A percentile compares a stretch with the other conserved stretches of the same genome.
These are phyloP conservation scores for Leuctra nigra DNA, from an alignment of 2,888 invertebrate genomes.

Conservation along the genomic window DNA sequence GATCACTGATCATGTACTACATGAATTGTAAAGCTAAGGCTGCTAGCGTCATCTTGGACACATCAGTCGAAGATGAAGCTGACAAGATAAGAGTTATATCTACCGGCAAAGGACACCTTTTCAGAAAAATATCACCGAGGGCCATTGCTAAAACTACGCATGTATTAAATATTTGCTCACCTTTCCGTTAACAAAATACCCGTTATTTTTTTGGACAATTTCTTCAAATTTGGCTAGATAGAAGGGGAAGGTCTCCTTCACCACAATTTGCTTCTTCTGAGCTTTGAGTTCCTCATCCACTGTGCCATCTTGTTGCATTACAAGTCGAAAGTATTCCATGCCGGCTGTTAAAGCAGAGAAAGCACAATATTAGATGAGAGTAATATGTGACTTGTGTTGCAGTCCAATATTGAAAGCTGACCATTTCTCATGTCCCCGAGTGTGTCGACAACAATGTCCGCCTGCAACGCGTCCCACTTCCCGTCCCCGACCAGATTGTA, in stretches of 20 bases:
- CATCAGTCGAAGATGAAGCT: no score
- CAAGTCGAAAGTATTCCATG: background rate
- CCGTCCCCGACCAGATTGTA: slow-evolving; percentile 50
- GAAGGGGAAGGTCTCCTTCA: background rate
- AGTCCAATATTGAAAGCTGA: no score
- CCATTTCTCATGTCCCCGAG: slow-evolving; percentile 54
- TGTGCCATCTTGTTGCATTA: background rate
- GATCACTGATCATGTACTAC: no score
- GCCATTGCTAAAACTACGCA: no score
- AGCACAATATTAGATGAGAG: no score
- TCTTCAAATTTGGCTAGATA: slow-evolving; percentile 1
- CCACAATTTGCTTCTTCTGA: background rate
- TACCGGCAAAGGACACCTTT: no score
- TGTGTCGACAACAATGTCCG: slow-evolving; percentile 55
- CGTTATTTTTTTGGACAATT: background rate
- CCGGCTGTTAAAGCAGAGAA: background rate
- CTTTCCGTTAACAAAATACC: slow-evolving; percentile 7
- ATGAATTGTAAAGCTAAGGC: no score
- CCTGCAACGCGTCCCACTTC: slow-evolving; percentile 52
- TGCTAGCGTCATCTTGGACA: no score
- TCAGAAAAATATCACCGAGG: no score
- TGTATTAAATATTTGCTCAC: no score
- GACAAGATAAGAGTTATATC: no score
- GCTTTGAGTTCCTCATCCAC: background rate
- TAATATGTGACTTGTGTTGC: no score